Evolutionary conservation across 2,888 invertebrate genomes (phyloP).

Genomic region (Eupithecia inturbata): DNA sequence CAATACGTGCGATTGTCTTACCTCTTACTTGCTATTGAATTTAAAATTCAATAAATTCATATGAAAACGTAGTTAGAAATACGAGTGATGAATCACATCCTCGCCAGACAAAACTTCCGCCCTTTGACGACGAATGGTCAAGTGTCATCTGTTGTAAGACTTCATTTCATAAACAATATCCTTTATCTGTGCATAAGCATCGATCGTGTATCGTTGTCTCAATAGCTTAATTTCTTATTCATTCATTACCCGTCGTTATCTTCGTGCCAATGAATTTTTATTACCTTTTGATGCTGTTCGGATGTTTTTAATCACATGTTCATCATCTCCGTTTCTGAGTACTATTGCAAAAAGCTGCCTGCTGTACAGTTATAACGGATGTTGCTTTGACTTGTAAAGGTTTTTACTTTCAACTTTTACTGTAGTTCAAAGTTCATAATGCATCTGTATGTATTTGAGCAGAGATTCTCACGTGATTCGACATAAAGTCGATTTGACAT

Average conservation of each 20-base stretch:
- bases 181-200: background rate
- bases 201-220: background rate
- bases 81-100: conserved; percentile 43
- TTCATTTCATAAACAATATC: conserved; percentile 38
- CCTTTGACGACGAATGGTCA: conserved; percentile 46
- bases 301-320: background rate
- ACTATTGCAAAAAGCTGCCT: background rate
- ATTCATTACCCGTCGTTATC: background rate
- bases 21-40: background rate
- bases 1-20: conserved; percentile 55
- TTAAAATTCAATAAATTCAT: background rate
- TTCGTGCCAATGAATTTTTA: too few species aligned
- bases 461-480: background rate
- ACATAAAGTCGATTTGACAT: background rate
- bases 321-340: background rate
- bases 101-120: conserved; percentile 42
- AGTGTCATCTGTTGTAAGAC: conserved; percentile 47
- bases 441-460: background rate
- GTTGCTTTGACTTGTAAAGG: background rate
- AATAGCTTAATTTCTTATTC: background rate
- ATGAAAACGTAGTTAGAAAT: background rate
- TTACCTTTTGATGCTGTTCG: background rate
- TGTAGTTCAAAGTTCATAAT: conserved; percentile 1
- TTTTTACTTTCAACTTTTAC: conserved; percentile 3
- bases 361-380: background rate